Conservation (phyloP, 2,797 vertebrate genomes). For the Notolabrus celidotus region DNA sequence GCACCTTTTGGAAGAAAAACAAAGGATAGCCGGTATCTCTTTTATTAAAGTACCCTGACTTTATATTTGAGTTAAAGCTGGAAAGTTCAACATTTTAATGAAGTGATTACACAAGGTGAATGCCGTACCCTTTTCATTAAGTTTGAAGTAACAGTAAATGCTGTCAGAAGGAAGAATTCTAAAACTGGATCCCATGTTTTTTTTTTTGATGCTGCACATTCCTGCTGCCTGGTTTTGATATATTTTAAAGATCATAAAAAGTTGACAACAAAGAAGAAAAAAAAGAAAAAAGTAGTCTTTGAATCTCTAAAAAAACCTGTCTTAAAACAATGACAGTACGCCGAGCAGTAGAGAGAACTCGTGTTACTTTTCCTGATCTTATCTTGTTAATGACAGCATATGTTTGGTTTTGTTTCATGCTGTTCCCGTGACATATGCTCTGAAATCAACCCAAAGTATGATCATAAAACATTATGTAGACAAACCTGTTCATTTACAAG, state of each 20-base stretch:
- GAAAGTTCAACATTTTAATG: conserved; percentile 60
- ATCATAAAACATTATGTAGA: conserved; percentile 7
- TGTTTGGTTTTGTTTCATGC: neutral
- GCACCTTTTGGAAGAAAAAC: conserved; percentile 5
- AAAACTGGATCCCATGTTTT: conserved; percentile 1
- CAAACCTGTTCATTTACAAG: conserved; percentile 3
- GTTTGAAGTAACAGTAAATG: conserved; percentile 10
- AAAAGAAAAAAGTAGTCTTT: neutral
- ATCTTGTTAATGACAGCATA: neutral
- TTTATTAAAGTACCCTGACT: conserved; percentile 13
- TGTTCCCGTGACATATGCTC: neutral
- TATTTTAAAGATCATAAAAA: conserved; percentile 3
- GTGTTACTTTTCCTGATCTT: neutral
- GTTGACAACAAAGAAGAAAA: neutral
- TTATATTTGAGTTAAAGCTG: conserved; percentile 35
- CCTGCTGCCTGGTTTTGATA: conserved; percentile 7
- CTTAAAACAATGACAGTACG: neutral
- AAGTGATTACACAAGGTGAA: conserved; percentile 28
- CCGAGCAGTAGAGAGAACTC: neutral
- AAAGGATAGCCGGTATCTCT: conserved; percentile 2
- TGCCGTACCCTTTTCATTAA: conserved; percentile 23
- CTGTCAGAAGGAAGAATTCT: conserved; percentile 10
- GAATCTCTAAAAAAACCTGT: neutral
- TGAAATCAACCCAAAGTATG: conserved; percentile 1
- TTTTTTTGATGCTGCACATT: neutral